These are phyloP conservation scores for Masticophis lateralis DNA, from an alignment of 2,797 vertebrate genomes.

Conservation along the genomic window DNA sequence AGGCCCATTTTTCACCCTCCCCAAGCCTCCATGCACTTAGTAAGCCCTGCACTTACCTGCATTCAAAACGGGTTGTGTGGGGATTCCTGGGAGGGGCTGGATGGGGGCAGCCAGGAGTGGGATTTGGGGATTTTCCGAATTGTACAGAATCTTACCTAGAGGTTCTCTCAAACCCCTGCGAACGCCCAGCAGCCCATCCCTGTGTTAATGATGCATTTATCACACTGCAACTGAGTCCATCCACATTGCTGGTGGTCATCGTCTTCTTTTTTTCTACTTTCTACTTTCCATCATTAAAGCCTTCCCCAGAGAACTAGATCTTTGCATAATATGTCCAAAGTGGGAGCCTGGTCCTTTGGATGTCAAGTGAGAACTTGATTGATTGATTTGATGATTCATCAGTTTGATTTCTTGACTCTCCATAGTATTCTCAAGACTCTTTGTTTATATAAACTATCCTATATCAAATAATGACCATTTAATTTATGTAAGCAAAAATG, in stretches of 20 bases:
- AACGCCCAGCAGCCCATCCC: too few species aligned
- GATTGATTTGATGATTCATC: neutral
- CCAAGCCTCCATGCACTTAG: too few species aligned
- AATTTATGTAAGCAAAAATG: neutral
- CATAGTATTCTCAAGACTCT: neutral
- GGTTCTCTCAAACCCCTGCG: too few species aligned
- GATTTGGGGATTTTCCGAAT: too few species aligned
- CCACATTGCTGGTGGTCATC: neutral
- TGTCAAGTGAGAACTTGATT: neutral
- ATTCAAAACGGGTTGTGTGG: too few species aligned
- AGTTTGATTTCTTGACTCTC: neutral
- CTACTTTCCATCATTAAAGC: neutral
- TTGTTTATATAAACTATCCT: neutral
- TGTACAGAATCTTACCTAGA: too few species aligned
- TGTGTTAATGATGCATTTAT: neutral
- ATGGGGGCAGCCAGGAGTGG: too few species aligned
- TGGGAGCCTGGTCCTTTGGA: neutral
- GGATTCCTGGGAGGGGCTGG: too few species aligned
- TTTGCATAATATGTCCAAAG: neutral
- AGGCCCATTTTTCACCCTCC: too few species aligned
- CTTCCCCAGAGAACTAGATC: neutral
- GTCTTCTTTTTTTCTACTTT: neutral
- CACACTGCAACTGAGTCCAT: neutral
- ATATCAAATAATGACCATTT: too few species aligned
- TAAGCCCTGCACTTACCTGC: too few species aligned